Conservation (phyloP, 2,797 vertebrate genomes). For the Siniperca undulata region DNA sequence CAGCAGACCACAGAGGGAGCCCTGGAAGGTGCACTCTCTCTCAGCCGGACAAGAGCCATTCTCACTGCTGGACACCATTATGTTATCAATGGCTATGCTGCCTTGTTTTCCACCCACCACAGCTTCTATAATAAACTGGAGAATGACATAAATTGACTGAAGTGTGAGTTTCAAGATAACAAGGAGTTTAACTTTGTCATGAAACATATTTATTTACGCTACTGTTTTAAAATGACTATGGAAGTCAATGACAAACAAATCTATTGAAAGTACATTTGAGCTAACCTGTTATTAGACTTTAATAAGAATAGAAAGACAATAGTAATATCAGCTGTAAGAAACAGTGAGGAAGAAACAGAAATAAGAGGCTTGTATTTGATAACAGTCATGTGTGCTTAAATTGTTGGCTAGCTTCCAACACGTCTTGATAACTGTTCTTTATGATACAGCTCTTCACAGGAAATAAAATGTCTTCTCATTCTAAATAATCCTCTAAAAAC, state of each 20-base stretch:
- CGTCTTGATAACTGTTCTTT: not conserved
- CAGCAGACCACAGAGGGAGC: constrained; percentile 83
- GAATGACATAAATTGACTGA: not conserved
- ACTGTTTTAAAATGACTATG: not conserved
- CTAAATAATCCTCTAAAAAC: not conserved
- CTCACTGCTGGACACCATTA: constrained; percentile 68
- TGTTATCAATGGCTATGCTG: constrained; percentile 82
- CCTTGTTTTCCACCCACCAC: constrained; percentile 73
- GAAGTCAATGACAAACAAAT: not conserved
- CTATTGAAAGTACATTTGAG: not conserved
- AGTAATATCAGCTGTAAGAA: not conserved
- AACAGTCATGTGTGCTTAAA: not conserved
- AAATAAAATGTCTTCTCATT: not conserved
- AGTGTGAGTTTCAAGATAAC: not conserved
- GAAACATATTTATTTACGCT: not conserved
- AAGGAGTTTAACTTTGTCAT: not conserved
- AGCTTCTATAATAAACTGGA: constrained; percentile 86
- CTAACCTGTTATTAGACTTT: not conserved
- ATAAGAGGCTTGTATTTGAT: not conserved
- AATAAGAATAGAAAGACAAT: not conserved
- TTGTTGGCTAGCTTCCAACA: not conserved
- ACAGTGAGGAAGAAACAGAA: not conserved
- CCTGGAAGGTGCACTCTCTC: constrained; percentile 87
- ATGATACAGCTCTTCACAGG: not conserved
- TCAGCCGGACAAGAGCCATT: constrained; percentile 81